These are phyloP conservation scores for Drosophila azteca DNA, from an alignment of 1,140 invertebrate genomes.

Conservation along the genomic window DNA sequence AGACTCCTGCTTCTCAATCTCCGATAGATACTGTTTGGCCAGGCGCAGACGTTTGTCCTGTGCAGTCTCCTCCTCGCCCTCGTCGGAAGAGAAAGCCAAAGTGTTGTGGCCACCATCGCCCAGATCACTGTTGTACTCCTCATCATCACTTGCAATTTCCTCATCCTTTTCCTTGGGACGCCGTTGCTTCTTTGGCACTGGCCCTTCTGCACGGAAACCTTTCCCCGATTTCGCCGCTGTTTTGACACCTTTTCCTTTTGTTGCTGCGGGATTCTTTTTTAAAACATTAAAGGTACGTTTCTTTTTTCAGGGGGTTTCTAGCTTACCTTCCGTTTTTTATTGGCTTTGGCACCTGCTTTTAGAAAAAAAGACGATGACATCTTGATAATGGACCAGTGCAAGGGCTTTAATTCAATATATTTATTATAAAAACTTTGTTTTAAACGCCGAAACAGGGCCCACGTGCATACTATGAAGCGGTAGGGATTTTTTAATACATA, in stretches of 20 bases:
- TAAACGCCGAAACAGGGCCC: slow-evolving; percentile 41
- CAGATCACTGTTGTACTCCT: slow-evolving; percentile 81
- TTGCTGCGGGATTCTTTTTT: slow-evolving; percentile 75
- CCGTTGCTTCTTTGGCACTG: slow-evolving; percentile 64
- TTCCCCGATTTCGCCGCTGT: slow-evolving; percentile 53
- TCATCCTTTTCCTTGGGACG: slow-evolving; percentile 81
- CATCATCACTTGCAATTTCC: slow-evolving; percentile 85
- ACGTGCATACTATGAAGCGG: slow-evolving; percentile 60
- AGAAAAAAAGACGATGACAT: slow-evolving; percentile 86
- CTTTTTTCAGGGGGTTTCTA: neutral
- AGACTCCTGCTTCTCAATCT: slow-evolving; percentile 92
- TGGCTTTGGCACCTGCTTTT: slow-evolving; percentile 85
- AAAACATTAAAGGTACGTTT: slow-evolving; percentile 19
- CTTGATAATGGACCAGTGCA: neutral
- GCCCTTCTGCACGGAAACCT: slow-evolving; percentile 29
- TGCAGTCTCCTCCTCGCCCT: slow-evolving; percentile 91
- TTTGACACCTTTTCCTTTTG: slow-evolving; percentile 54
- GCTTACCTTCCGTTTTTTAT: slow-evolving; percentile 85
- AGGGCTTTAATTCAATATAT: slow-evolving; percentile 37
- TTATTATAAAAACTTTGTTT: slow-evolving; percentile 27
- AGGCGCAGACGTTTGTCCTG: slow-evolving; percentile 95
- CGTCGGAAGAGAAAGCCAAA: slow-evolving; percentile 85
- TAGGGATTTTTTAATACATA: slow-evolving; percentile 37
- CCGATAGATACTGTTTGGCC: slow-evolving; percentile 94
- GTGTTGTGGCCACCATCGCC: slow-evolving; percentile 85